Evolutionary conservation across 2,113 vertebrate genomes (phyloP).

Genomic region (Cyanistes caeruleus): DNA sequence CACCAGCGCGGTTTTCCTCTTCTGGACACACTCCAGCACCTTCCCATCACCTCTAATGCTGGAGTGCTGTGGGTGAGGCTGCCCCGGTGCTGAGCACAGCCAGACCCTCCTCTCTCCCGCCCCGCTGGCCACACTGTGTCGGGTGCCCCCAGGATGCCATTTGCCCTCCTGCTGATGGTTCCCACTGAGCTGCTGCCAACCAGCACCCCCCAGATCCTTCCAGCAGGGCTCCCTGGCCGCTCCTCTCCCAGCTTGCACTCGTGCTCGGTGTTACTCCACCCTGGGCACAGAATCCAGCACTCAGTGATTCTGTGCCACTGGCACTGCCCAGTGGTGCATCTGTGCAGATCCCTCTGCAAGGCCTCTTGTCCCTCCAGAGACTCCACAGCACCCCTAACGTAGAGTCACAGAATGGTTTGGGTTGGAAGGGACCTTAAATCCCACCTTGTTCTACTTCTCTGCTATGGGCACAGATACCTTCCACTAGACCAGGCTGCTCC

Average conservation of each 20-base stretch:
- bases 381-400: background rate
- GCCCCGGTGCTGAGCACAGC: accelerated
- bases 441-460: background rate
- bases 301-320: background rate
- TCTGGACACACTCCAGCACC: no score
- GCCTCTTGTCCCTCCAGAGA: background rate
- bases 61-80: background rate
- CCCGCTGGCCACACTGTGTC: accelerated
- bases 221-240: background rate
- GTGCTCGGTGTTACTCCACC: accelerated
- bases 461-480: background rate
- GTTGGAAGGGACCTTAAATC: background rate
- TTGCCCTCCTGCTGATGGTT: background rate
- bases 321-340: accelerated
- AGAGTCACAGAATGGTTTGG: background rate
- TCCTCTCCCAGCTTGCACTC: background rate
- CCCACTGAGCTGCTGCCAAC: background rate
- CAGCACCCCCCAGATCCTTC: background rate
- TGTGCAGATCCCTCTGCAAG: background rate
- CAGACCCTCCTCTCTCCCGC: background rate
- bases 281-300: background rate
- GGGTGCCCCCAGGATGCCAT: background rate
- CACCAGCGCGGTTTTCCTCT: background rate
- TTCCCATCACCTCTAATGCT: accelerated
- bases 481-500: background rate